phyloP scores from a whole-genome alignment of 2,888 invertebrate genomes.

The Lycaena phlaeas region DNA sequence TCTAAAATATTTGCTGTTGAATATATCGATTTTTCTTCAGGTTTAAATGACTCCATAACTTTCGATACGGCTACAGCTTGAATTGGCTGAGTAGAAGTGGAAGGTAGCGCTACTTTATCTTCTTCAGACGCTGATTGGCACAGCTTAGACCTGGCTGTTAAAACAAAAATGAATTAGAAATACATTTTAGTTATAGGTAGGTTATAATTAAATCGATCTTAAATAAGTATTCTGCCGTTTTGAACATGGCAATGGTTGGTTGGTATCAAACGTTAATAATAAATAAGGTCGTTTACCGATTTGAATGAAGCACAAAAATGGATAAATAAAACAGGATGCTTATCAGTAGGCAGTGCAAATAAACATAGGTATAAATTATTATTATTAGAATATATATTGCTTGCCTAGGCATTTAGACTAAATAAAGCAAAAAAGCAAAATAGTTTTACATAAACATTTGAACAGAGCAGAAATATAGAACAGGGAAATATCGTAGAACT shows the following conservation, averaged over 20 bases:
- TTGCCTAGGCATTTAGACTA: too few species aligned
- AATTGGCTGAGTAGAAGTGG: conserved; percentile 13
- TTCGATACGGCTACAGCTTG: conserved; percentile 30
- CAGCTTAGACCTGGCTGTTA: conserved; percentile 25
- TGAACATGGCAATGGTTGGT: conserved; percentile 11
- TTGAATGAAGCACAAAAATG: too few species aligned
- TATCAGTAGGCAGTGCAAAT: too few species aligned
- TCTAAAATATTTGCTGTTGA: conserved; percentile 26
- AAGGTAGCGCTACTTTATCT: conserved; percentile 27
- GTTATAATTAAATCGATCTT: neutral
- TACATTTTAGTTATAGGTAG: neutral
- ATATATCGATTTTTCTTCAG: conserved; percentile 26
- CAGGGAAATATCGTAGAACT: neutral
- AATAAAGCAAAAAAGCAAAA: too few species aligned
- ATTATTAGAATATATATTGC: too few species aligned
- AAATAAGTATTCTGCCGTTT: neutral
- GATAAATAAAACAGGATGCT: too few species aligned
- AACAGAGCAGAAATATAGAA: too few species aligned
- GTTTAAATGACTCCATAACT: conserved; percentile 35
- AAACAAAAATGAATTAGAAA: conserved; percentile 18
- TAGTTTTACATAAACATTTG: too few species aligned
- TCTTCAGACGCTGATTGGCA: conserved; percentile 24
- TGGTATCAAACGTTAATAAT: too few species aligned
- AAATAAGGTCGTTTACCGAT: too few species aligned
- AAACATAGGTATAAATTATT: too few species aligned